phyloP scores from a whole-genome alignment of 2,113 vertebrate genomes.

The Psilopsiagon aurifrons region DNA sequence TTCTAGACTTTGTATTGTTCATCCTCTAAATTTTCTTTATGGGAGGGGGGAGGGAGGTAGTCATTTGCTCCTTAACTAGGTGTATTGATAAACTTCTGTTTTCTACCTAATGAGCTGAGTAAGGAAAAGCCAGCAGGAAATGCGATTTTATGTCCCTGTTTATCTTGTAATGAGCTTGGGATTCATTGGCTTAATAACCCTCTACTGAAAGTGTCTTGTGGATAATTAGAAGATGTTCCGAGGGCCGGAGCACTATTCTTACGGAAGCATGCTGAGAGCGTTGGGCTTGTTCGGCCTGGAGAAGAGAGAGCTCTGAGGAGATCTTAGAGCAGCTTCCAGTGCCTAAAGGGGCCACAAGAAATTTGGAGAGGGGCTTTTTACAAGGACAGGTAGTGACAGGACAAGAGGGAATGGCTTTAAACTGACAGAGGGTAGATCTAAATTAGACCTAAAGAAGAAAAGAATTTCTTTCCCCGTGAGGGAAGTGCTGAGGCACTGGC shows the following conservation, averaged over 20 bases:
- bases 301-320: not conserved
- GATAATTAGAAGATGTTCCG: not conserved
- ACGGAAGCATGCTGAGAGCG: not conserved
- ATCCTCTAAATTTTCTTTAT: rapidly evolving
- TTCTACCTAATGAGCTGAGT: not conserved
- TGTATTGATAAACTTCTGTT: not conserved
- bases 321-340: not conserved
- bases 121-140: not conserved
- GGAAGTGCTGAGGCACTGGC: not conserved
- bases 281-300: not conserved
- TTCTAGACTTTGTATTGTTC: too few species aligned
- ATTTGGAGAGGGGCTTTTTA: not conserved
- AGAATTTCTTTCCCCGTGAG: not conserved
- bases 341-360: not conserved
- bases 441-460: not conserved
- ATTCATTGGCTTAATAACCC: not conserved
- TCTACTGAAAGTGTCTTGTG: rapidly evolving
- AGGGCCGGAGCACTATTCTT: not conserved
- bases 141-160: rapidly evolving
- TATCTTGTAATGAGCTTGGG: not conserved
- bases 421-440: not conserved
- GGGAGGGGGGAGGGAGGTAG: rapidly evolving
- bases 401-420: not conserved
- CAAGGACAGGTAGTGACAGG: not conserved
- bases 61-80: rapidly evolving